A percentile compares a stretch with the other conserved stretches of the same genome.
phyloP scores from a whole-genome alignment of 2,888 invertebrate species.

The Eugnorisma glareosa region DNA sequence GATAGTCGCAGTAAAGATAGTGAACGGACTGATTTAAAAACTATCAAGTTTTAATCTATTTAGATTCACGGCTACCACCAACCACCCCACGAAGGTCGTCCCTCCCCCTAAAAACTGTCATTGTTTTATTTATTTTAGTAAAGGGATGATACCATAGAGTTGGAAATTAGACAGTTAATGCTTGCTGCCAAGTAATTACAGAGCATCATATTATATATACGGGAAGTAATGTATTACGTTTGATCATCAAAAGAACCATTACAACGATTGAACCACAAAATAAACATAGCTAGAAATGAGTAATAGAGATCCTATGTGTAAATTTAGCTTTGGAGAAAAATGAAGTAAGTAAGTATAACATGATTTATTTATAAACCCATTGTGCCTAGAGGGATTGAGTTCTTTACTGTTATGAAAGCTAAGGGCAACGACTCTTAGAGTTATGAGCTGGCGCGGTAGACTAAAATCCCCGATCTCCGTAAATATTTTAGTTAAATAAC shows the following conservation, averaged over 20 bases:
- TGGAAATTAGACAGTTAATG: too few species aligned
- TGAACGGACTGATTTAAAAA: background rate
- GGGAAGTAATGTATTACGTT: too few species aligned
- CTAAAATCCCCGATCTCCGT: slow-evolving; percentile 23
- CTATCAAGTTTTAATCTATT: background rate
- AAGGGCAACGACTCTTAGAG: slow-evolving; percentile 4
- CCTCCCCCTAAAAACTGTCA: too few species aligned
- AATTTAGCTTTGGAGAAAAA: background rate
- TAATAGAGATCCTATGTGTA: background rate
- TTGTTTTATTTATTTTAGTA: background rate
- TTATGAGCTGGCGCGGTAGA: background rate
- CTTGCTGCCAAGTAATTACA: too few species aligned
- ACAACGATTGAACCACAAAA: background rate
- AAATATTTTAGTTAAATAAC: slow-evolving; percentile 24
- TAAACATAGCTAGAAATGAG: background rate
- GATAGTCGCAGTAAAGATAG: too few species aligned
- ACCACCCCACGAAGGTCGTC: background rate
- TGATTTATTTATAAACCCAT: slow-evolving; percentile 24
- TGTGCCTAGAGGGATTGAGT: slow-evolving; percentile 11
- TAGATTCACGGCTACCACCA: background rate
- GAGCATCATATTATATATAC: too few species aligned
- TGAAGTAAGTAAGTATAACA: background rate
- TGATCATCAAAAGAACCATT: background rate
- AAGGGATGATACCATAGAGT: background rate
- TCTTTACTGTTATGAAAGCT: slow-evolving; percentile 23